Conservation (phyloP, 2,888 invertebrate species). For the Sphaeridia pumilis region DNA sequence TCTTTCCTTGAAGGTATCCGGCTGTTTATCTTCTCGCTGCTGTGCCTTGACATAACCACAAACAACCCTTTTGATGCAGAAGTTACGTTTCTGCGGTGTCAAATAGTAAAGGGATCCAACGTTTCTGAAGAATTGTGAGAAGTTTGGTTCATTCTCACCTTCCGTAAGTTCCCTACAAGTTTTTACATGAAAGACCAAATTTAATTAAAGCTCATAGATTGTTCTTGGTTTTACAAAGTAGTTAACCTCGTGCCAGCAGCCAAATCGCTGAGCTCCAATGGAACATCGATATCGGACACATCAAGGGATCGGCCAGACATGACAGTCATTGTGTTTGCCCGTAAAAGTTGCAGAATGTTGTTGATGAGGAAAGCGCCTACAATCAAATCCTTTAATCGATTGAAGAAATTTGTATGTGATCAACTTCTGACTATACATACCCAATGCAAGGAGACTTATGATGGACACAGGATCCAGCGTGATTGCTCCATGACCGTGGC, state of each 20-base stretch:
- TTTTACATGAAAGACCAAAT: neutral
- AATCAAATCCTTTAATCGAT: too few species aligned
- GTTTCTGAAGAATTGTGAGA: slow-evolving; percentile 31
- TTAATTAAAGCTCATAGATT: too few species aligned
- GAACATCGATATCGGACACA: slow-evolving; percentile 20
- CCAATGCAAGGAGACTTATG: slow-evolving; percentile 33
- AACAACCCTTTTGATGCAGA: slow-evolving; percentile 34
- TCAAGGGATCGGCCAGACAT: slow-evolving; percentile 16
- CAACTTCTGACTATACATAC: too few species aligned
- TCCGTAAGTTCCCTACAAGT: slow-evolving; percentile 11
- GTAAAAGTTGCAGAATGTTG: slow-evolving; percentile 33
- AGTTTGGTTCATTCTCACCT: slow-evolving; percentile 22
- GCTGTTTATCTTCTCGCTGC: slow-evolving; percentile 20
- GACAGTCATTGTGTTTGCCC: slow-evolving; percentile 21
- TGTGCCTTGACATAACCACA: slow-evolving; percentile 28
- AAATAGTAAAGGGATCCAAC: slow-evolving; percentile 34
- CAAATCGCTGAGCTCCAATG: slow-evolving; percentile 18
- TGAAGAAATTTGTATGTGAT: too few species aligned
- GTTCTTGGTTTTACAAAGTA: too few species aligned
- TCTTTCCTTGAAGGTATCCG: slow-evolving; percentile 19
- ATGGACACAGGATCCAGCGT: slow-evolving; percentile 35
- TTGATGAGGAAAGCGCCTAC: slow-evolving; percentile 34
- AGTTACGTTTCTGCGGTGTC: slow-evolving; percentile 29
- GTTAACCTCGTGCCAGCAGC: slow-evolving; percentile 2
- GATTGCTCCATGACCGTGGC: slow-evolving; percentile 25